These are phyloP conservation scores for Willowsia nigromaculata DNA, from an alignment of 2,888 invertebrate genomes.

Conservation along the genomic window DNA sequence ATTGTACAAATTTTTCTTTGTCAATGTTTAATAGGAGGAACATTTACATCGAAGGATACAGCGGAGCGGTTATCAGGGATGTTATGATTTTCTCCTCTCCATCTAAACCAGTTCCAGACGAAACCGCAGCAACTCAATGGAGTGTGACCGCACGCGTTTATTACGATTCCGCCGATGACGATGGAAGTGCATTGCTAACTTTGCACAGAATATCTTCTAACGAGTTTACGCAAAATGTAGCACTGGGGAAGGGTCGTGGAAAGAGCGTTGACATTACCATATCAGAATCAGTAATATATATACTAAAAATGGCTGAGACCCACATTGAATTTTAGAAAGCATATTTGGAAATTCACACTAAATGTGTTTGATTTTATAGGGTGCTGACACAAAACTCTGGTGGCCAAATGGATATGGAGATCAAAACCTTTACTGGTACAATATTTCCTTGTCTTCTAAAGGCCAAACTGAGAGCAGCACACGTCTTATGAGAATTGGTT, in stretches of 20 bases:
- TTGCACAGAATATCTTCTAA: constrained; percentile 39
- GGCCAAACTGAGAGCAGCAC: constrained; percentile 60
- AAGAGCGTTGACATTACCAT: constrained; percentile 55
- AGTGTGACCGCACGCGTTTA: constrained; percentile 73
- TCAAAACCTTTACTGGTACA: constrained; percentile 87
- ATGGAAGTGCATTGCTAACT: constrained; percentile 11
- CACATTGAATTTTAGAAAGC: background rate
- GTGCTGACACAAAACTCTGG: constrained; percentile 85
- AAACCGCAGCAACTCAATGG: constrained; percentile 74
- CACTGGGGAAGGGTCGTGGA: constrained; percentile 29
- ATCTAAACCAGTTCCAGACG: constrained; percentile 72
- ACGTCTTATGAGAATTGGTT: constrained; percentile 87
- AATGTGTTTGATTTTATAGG: constrained; percentile 55
- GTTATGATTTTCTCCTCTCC: constrained; percentile 81
- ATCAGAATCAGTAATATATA: constrained; percentile 48
- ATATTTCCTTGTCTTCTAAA: constrained; percentile 81
- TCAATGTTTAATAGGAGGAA: too few relatives aligned
- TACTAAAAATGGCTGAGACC: background rate
- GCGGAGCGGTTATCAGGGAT: constrained; percentile 85
- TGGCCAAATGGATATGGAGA: constrained; percentile 97
- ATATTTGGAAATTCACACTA: too few relatives aligned
- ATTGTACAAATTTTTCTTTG: background rate
- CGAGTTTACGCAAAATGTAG: background rate
- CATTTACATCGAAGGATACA: constrained; percentile 85
- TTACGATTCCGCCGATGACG: constrained; percentile 56